These are phyloP conservation scores for Punctoribates punctum DNA, from an alignment of 2,888 invertebrate genomes.

Conservation along the genomic window DNA sequence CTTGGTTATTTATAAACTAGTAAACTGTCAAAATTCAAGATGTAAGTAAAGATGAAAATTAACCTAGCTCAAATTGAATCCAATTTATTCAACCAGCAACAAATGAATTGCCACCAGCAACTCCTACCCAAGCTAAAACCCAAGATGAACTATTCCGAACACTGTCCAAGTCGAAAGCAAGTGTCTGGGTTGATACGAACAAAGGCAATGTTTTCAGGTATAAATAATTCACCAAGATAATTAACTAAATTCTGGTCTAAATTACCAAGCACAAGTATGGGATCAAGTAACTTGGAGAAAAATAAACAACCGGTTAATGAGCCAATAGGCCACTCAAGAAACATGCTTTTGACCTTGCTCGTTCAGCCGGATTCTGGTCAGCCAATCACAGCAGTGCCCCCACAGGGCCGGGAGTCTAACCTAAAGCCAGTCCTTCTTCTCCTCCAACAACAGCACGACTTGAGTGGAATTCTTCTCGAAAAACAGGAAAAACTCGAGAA, in stretches of 20 bases:
- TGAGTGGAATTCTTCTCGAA: neutral
- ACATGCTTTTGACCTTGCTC: slow-evolving; percentile 1
- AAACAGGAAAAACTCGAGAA: slow-evolving; percentile 27
- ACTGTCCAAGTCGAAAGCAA: neutral
- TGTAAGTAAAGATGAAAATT: too few relatives aligned
- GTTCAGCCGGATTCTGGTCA: neutral
- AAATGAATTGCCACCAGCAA: neutral
- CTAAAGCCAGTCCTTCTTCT: neutral
- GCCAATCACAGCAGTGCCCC: neutral
- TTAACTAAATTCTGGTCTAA: neutral
- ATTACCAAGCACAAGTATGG: neutral
- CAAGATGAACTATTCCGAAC: neutral
- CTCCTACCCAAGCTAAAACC: neutral
- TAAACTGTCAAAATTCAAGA: too few relatives aligned
- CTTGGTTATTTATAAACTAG: too few relatives aligned
- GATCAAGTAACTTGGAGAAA: slow-evolving; percentile 1
- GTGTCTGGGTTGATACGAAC: slow-evolving; percentile 20
- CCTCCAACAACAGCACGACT: slow-evolving; percentile 11
- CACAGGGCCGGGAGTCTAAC: neutral
- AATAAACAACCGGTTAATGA: neutral
- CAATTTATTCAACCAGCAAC: neutral
- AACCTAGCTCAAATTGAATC: too few relatives aligned
- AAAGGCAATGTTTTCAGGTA: slow-evolving; percentile 14
- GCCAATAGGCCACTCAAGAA: neutral
- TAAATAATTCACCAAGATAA: neutral